Base-by-base conservation (phyloP, 2,797 vertebrate species). In the Poecilia picta region DNA sequence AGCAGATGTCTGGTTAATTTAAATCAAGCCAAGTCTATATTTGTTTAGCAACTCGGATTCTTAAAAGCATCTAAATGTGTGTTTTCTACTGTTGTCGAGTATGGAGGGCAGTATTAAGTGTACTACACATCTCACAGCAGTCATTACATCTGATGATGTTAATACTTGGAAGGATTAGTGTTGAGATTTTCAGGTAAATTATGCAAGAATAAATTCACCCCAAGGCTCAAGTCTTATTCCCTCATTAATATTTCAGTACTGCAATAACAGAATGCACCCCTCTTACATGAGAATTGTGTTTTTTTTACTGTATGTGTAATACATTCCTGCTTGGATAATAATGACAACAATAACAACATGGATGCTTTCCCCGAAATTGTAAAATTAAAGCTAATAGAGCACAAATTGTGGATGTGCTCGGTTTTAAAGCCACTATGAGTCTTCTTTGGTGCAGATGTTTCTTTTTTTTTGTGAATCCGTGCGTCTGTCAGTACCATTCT, bases 231-330 rank as follows among this genome's bases (percentile, higher is more conserved):
- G 66, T 75, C 72, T 64, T 76, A 57, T 66, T 0, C 45, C 31
- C 45, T 55, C 59, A 33, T 68, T 73, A 23, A 62, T 74, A 46
- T 74, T 82, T 73, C 31, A 51, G 75, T 68, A 72, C 64, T 70
- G 55, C 1, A 49, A 79, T 43, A 70, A 25, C 66, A 70, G 23
- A 43, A n/a, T 43, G 12, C 66, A 25, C 20, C 39, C 10, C 23
- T 43, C 23, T 70, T 36, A 70, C 39, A 43, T n/a, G 23, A 70
- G 66, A 43, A n/a, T 70, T 43, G 25, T 5, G 0, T n/a, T 70
- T 43, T 25, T 11, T 41, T 70, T 25, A 43, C 36, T 68, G 11
- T 43, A n/a, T 70, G 20, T 2, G 13, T n/a, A 43, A 43, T 70
- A 7, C 23, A 70, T n/a, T 43, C n/a, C 10, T 43, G 10, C 12